These are phyloP conservation scores for Microtus montanus DNA, from an alignment of 2,113 vertebrate genomes.

Conservation along the genomic window DNA sequence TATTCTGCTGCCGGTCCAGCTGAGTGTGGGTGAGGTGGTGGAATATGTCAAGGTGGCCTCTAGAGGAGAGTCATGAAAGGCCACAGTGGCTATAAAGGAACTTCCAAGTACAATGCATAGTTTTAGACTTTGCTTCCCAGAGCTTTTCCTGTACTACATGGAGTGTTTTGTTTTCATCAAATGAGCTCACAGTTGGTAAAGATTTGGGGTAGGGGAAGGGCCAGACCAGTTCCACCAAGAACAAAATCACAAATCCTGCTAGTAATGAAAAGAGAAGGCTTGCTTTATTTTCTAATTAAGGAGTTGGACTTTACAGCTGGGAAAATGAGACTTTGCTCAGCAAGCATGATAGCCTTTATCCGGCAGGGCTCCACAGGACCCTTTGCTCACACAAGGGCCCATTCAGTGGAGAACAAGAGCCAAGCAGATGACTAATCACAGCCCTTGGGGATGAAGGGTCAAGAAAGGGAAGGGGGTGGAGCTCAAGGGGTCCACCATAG, in stretches of 20 bases:
- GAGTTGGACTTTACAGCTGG: constrained; percentile 58
- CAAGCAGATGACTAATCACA: constrained; percentile 53
- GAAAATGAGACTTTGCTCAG: constrained; percentile 66
- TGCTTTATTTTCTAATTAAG: constrained; percentile 72
- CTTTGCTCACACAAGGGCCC: constrained; percentile 34
- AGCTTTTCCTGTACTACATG: constrained; percentile 38
- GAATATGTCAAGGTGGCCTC: constrained; percentile 35
- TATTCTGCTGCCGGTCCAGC: constrained; percentile 1
- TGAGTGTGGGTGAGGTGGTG: not conserved
- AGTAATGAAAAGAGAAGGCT: constrained; percentile 59
- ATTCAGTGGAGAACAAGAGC: constrained; percentile 51
- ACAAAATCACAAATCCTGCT: constrained; percentile 41
- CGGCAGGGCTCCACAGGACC: not conserved
- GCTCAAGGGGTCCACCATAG: not conserved
- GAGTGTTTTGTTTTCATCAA: constrained; percentile 75
- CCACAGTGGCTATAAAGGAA: constrained; percentile 48
- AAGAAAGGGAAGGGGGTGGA: not conserved
- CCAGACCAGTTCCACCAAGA: constrained; percentile 36
- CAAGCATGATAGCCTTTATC: constrained; percentile 41
- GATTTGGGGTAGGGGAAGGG: constrained; percentile 35
- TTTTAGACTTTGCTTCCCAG: constrained; percentile 42
- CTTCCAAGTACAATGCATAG: constrained; percentile 34
- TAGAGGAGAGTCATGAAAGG: constrained; percentile 65
- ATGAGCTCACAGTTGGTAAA: constrained; percentile 70
- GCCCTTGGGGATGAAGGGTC: constrained; percentile 37